Conservation (phyloP, 2,113 vertebrate genomes). For the Nymphicus hollandicus region DNA sequence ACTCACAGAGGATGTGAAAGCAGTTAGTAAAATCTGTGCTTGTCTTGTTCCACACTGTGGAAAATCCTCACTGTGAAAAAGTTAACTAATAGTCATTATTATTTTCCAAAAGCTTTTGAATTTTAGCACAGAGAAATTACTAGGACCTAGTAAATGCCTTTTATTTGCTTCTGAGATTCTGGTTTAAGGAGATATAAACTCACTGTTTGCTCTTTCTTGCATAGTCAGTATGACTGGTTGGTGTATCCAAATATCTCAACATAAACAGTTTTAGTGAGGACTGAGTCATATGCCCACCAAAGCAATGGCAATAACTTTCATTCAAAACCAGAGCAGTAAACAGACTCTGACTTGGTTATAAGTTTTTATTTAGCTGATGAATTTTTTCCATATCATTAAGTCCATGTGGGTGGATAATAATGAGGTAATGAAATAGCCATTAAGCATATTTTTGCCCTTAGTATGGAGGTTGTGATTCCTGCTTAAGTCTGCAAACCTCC, state of each 20-base stretch:
- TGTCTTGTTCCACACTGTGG: not conserved
- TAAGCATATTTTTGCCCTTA: not conserved
- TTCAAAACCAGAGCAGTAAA: not conserved
- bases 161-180: not conserved
- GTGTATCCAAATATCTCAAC: not conserved
- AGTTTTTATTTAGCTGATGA: not conserved
- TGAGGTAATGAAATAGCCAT: not conserved
- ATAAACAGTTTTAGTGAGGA: not conserved
- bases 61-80: not conserved
- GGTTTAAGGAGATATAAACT: not conserved
- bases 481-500: not conserved
- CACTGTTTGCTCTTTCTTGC: not conserved
- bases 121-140: not conserved
- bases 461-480: not conserved
- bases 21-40: not conserved
- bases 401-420: not conserved
- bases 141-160: not conserved
- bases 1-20: not conserved
- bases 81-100: not conserved
- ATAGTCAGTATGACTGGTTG: not conserved
- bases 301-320: not conserved
- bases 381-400: not conserved
- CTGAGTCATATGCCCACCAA: constrained; percentile 3
- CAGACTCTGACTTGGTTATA: not conserved
- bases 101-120: not conserved